Percentiles rank a stretch among this genome's conserved stretches.
phyloP scores from a whole-genome alignment of 2,113 vertebrate genomes.

The Oryzias curvinotus region DNA sequence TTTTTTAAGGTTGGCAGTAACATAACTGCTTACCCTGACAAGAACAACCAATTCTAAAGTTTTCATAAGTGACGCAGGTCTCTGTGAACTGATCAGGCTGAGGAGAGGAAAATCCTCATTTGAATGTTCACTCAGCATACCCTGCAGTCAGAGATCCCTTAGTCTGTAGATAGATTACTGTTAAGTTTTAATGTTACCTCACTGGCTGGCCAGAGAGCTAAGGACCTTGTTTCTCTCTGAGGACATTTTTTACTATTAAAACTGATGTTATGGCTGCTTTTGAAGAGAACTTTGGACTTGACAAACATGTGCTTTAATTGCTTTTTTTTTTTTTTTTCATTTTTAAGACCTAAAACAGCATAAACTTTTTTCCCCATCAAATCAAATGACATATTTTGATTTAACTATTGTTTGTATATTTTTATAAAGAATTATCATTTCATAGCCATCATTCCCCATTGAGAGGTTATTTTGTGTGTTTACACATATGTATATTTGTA shows the following conservation, averaged over 20 bases:
- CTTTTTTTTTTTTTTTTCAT: constrained; percentile 29
- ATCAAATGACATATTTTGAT: constrained; percentile 54
- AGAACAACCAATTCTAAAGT: constrained; percentile 24
- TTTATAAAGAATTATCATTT: constrained; percentile 72
- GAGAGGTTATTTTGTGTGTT: constrained; percentile 68
- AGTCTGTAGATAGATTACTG: constrained; percentile 68
- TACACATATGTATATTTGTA: constrained; percentile 77
- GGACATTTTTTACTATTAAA: constrained; percentile 64
- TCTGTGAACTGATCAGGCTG: constrained; percentile 63
- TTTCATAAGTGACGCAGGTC: constrained; percentile 62
- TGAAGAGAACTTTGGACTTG: constrained; percentile 38
- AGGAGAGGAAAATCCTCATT: constrained; percentile 33
- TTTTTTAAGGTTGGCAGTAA: constrained; percentile 10
- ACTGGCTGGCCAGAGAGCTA: constrained; percentile 82
- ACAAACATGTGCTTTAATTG: constrained; percentile 20
- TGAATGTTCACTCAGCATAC: constrained; percentile 51
- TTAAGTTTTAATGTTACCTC: constrained; percentile 70
- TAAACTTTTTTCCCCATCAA: constrained; percentile 37
- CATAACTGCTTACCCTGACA: constrained; percentile 37
- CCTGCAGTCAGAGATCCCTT: constrained; percentile 70
- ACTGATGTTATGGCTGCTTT: constrained; percentile 57
- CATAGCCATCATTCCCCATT: constrained; percentile 62
- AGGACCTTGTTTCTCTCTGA: constrained; percentile 63
- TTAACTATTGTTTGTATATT: constrained; percentile 69
- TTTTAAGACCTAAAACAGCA: constrained; percentile 52